Evolutionary conservation across 2,888 invertebrate genomes (phyloP).

Genomic region (Amitus sp.): DNA sequence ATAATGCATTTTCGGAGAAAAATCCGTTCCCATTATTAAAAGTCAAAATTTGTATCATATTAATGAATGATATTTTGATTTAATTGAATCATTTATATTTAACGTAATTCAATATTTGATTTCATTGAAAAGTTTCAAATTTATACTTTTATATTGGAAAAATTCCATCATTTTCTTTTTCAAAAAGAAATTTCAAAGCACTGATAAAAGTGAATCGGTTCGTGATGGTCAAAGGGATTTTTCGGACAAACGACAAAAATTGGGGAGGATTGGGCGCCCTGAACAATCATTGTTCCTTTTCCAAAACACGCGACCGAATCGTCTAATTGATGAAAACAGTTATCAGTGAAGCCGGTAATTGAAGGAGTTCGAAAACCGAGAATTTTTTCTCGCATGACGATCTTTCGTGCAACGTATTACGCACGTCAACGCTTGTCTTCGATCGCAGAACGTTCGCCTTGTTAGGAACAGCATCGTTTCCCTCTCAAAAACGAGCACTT

Average conservation of each 20-base stretch:
- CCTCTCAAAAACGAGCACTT: constrained; percentile 6
- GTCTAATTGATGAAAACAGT: constrained; percentile 3
- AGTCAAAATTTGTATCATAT: too few species aligned
- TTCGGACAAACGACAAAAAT: constrained; percentile 32
- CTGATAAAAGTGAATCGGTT: too few species aligned
- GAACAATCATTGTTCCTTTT: background rate
- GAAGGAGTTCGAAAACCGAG: background rate
- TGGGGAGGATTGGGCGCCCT: constrained; percentile 18
- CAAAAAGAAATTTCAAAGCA: too few species aligned
- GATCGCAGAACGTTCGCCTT: background rate
- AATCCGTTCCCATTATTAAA: too few species aligned
- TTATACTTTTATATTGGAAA: too few species aligned
- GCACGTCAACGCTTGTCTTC: constrained; percentile 1
- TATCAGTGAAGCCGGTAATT: background rate
- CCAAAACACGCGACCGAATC: background rate
- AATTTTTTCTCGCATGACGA: background rate
- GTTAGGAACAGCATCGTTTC: constrained; percentile 9
- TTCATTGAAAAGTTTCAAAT: too few species aligned
- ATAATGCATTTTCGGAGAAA: too few species aligned
- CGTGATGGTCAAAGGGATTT: too few species aligned
- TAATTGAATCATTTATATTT: too few species aligned
- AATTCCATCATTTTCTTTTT: too few species aligned
- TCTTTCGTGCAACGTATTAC: background rate
- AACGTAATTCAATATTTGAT: too few species aligned
- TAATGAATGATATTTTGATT: too few species aligned